Base-by-base conservation (phyloP, 2,797 vertebrate species). In the Pyrocephalus nanus region DNA sequence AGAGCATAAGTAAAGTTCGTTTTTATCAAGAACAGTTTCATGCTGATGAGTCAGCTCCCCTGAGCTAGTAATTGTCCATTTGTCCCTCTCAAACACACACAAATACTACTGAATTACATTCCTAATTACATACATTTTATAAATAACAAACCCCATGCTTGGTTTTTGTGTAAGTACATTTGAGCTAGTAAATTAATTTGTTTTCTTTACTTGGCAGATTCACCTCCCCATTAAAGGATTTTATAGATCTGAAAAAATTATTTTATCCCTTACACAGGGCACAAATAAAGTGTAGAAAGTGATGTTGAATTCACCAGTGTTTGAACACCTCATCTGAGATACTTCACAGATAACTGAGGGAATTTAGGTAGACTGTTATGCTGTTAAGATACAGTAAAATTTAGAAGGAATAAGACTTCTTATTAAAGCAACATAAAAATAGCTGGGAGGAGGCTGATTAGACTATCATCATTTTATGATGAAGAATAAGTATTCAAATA, bases 171-270 rank as follows among this genome's bases (percentile, higher is more conserved):
- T 66, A 58, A 55, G 36, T 23, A 64, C 32, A 53, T 75, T 62
- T 62, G 19, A 72, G 38, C 21, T 43, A 64, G 19, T 32, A 86
- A 57, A 67, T 60, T 43, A 67, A 55, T 82, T 72, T 66, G 23
- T 85, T 94, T 93, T 86, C 78, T 86, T 73, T 54, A 51, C 51
- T 89, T 79, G 76, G 55, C 50, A 93, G 72, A 53, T 76, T 89
- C 81, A 75, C 43, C 66, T 93, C 48, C 53, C 81, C 36, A 84
- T 93, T 92, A 96, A 92, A 78, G 83, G 64, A 85, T 85, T 93
- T 91, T 36, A 55, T 55, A 66, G 64, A 43, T 53, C 78, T 62
- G 78, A 96, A 95, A 57, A 50, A 4, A 1, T 2, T 0, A 62
- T 55, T 90, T 82, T 85, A 88, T 91, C 64, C 58, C 66, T 90